phyloP scores from a whole-genome alignment of 2,888 invertebrate species.

The Drosophila planitibia region DNA sequence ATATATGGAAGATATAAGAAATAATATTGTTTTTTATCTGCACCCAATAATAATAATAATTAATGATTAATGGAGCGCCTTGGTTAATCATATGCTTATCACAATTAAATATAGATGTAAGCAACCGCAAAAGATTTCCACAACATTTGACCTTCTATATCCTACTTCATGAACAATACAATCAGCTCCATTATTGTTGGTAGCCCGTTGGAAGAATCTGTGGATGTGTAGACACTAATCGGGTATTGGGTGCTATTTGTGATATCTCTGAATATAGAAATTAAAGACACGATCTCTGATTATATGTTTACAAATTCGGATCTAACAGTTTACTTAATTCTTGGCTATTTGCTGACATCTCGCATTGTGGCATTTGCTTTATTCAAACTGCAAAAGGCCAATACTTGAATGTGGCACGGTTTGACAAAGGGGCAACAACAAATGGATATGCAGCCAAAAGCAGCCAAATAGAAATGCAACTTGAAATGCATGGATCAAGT shows the following conservation, averaged over 20 bases:
- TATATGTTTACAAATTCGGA: constrained; percentile 1
- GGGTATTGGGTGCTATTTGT: constrained; percentile 37
- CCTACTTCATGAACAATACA: background rate
- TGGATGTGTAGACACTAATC: constrained; percentile 35
- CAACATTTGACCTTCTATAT: background rate
- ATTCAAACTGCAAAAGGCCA: background rate
- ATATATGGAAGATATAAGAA: background rate
- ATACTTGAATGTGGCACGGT: constrained; percentile 25
- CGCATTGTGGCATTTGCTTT: constrained; percentile 4
- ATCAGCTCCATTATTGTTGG: constrained; percentile 6
- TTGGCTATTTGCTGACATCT: constrained; percentile 22
- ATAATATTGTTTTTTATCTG: background rate
- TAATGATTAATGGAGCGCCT: background rate
- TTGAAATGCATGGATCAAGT: constrained; percentile 17
- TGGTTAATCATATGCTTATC: background rate
- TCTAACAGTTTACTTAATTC: constrained; percentile 12
- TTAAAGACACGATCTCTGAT: background rate
- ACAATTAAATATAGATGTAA: background rate
- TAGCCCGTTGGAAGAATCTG: constrained; percentile 21
- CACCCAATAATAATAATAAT: background rate
- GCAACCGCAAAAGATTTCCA: constrained; percentile 4
- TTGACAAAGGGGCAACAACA: constrained; percentile 1
- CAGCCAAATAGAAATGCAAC: background rate
- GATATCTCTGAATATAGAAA: background rate
- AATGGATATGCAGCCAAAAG: constrained; percentile 16